Percentiles rank a stretch among this genome's conserved stretches.
These are phyloP conservation scores for Pentalonia nigronervosa DNA, from an alignment of 1,140 invertebrate species.

Conservation along the genomic window DNA sequence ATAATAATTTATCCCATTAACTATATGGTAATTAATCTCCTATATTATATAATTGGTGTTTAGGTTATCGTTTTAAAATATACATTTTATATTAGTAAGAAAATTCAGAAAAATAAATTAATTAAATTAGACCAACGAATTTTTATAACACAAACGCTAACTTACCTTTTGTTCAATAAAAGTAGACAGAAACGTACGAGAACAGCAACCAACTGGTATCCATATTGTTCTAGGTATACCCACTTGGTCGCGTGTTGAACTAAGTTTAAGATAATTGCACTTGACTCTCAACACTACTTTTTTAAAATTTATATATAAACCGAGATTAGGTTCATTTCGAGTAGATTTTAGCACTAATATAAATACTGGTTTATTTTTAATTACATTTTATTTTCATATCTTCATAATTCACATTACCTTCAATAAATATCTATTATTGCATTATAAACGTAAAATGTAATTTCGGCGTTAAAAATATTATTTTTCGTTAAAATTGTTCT, in stretches of 20 bases:
- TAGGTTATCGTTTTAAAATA: background rate
- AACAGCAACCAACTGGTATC: constrained; percentile 15
- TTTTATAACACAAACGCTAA: background rate
- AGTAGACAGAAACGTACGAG: background rate
- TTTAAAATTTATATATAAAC: constrained; percentile 3
- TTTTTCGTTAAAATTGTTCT: background rate
- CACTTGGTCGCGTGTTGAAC: background rate
- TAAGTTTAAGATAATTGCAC: background rate
- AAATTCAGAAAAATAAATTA: background rate
- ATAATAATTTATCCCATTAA: background rate
- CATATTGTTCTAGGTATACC: background rate
- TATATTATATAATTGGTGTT: background rate
- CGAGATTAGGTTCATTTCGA: constrained; percentile 18
- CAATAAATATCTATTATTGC: background rate
- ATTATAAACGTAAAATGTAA: background rate
- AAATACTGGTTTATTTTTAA: constrained; percentile 25
- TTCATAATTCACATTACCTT: background rate
- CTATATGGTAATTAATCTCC: background rate
- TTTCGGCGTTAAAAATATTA: background rate
- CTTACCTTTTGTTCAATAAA: background rate
- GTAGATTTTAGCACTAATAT: constrained; percentile 13
- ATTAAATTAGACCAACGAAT: background rate
- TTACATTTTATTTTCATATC: background rate
- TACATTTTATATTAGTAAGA: background rate
- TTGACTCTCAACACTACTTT: background rate